Evolutionary conservation across 2,888 invertebrate species (phyloP), one percentile per base, ranked within the genome.

Genomic region (Odontocerum albicorne): DNA sequence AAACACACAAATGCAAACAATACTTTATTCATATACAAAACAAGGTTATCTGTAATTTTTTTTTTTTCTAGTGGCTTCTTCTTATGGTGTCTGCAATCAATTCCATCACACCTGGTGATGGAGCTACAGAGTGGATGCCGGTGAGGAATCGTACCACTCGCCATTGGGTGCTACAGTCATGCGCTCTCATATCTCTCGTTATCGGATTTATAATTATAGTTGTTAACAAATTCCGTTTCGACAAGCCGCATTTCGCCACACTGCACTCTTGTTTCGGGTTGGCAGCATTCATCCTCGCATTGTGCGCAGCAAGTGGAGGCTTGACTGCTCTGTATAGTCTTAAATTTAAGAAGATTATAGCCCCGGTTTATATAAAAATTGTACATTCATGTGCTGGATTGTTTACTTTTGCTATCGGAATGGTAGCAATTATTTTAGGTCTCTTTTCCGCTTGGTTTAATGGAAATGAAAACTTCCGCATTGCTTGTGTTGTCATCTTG

Each of bases 111-210:
- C 76, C 77, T 3, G 77, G 77, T 15, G 78, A 78, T 60, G 64
- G 73, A 36, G 77, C 77, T 13, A 75, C 78, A n/a, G 76, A 76
- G 61, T 77, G 77, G 77, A 75, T 77, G 74, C 77, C 78, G 1
- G 72, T 77, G 63, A 66, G 75, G 39, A 65, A 76, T 27, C 66
- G 74, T 50, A 75, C 76, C 63, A 75, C 77, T 42, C 72, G 78
- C 22, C 78, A 79, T 63, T 78, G 78, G 78, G 67, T 77, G 2
- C 64, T 78, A 27, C 78, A 79, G 65, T 59, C 75, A 15, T 32
- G 70, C 16, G 68, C 67, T 42, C 69, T 71, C 56, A 66, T 65
- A 33, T 60, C 72, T 44, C 66, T 74, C 27, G 42, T 69, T 3
- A 62, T 64, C 40, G 78, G 77, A 32, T 77, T 78, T 62, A 61